phyloP scores from a whole-genome alignment of 2,797 vertebrate species.

The Leptodon cayanensis region DNA sequence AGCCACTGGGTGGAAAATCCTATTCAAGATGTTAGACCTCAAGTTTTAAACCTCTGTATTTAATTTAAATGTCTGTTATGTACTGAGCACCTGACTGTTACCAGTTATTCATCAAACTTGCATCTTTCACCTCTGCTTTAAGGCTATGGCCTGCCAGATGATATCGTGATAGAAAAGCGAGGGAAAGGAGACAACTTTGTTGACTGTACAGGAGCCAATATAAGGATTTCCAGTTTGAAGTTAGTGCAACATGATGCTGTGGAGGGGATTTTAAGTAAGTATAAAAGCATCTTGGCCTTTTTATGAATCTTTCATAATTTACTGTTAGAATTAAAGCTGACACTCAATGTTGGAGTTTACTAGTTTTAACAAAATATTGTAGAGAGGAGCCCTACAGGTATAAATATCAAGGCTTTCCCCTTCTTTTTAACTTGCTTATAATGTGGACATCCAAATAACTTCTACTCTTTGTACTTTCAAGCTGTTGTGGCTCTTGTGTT shows the following conservation, averaged over 20 bases:
- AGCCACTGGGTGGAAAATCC: not conserved
- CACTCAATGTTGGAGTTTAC: not conserved
- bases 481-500: not conserved
- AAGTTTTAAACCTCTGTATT: not conserved
- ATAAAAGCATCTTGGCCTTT: not conserved
- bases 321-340: not conserved
- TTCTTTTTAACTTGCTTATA: not conserved
- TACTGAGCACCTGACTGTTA: not conserved
- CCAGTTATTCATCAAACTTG: not conserved
- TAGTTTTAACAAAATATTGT: not conserved
- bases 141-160: slow-evolving; percentile 93
- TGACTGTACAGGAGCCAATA: slow-evolving; percentile 80
- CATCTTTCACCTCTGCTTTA: not conserved
- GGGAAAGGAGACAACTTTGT: slow-evolving; percentile 89
- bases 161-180: slow-evolving; percentile 90
- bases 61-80: not conserved
- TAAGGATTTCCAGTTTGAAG: slow-evolving; percentile 88
- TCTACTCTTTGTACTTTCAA: not conserved
- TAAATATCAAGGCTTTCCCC: not conserved
- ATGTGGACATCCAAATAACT: not conserved
- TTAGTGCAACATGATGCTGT: slow-evolving; percentile 90
- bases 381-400: not conserved
- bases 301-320: not conserved
- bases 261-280: slow-evolving; percentile 95
- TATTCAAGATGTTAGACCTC: not conserved